These are phyloP conservation scores for Tiliacea aurago DNA, from an alignment of 2,888 invertebrate genomes.

Conservation along the genomic window DNA sequence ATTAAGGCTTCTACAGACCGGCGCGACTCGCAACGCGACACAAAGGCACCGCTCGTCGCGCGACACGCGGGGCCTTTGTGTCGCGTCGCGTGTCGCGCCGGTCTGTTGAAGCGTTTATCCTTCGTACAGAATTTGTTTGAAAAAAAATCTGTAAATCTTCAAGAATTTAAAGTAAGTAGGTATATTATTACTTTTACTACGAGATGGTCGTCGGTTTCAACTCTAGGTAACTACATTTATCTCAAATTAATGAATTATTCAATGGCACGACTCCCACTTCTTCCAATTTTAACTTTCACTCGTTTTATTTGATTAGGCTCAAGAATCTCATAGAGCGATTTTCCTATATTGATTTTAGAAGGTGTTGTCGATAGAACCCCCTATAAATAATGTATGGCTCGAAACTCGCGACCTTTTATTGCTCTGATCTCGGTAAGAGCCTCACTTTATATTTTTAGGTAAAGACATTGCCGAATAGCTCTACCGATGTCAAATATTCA, in stretches of 20 bases:
- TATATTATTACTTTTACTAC: slow-evolving; percentile 18
- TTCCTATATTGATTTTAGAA: slow-evolving; percentile 74
- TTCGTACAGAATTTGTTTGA: neutral
- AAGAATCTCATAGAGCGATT: slow-evolving; percentile 69
- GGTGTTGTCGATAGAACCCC: slow-evolving; percentile 69
- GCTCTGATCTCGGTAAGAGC: slow-evolving; percentile 57
- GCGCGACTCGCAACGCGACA: no score
- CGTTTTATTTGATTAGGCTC: slow-evolving; percentile 79
- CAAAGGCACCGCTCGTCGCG: no score
- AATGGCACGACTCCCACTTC: slow-evolving; percentile 71
- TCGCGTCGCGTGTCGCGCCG: no score
- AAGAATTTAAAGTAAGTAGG: slow-evolving; percentile 6
- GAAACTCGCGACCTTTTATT: slow-evolving; percentile 70
- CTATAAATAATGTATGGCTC: slow-evolving; percentile 76
- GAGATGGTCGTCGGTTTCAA: slow-evolving; percentile 7
- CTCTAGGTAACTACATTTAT: slow-evolving; percentile 62
- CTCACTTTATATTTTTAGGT: slow-evolving; percentile 52
- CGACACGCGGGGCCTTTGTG: no score
- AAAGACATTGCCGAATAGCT: slow-evolving; percentile 52
- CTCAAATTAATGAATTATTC: slow-evolving; percentile 78
- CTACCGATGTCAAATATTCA: slow-evolving; percentile 53
- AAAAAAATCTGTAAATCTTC: neutral
- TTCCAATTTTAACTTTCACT: slow-evolving; percentile 77
- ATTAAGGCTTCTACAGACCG: no score
- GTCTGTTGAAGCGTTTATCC: no score